Percentiles rank a stretch among this genome's conserved stretches.
phyloP scores from a whole-genome alignment of 2,113 vertebrate species.

The Dasypus novemcinctus region DNA sequence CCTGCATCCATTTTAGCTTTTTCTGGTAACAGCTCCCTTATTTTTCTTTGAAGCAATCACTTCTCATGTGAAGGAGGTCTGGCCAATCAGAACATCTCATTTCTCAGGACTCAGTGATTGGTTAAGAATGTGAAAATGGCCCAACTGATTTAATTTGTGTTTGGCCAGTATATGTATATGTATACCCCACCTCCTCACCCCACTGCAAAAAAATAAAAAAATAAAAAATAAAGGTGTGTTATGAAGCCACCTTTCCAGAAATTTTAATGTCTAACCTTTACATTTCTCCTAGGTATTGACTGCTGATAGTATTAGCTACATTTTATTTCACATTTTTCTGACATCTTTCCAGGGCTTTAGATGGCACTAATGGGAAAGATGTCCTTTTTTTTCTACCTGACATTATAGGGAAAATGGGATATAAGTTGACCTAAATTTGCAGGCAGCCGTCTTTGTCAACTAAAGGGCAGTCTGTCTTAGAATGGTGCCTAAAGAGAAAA shows the following conservation, averaged over 20 bases:
- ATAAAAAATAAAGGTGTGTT: not conserved
- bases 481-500: not conserved
- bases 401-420: not conserved
- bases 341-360: not conserved
- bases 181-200: not conserved
- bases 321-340: not conserved
- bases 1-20: not conserved
- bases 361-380: not conserved
- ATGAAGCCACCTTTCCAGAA: too few species aligned
- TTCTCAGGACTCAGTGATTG: not conserved
- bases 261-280: not conserved
- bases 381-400: not conserved
- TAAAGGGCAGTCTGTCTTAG: not conserved
- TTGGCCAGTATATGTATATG: not conserved
- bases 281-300: not conserved
- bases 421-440: not conserved
- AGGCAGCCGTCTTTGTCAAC: not conserved
- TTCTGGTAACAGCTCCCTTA: not conserved
- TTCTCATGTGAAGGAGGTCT: not conserved
- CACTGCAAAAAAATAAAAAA: not conserved
- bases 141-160: not conserved
- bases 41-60: not conserved
- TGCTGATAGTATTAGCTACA: not conserved
- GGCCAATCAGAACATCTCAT: not conserved
- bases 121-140: not conserved